A percentile compares a stretch with the other conserved stretches of the same genome.
Evolutionary conservation across 1,140 invertebrate species (phyloP).

Genomic region (Alviniconcha marisindica): DNA sequence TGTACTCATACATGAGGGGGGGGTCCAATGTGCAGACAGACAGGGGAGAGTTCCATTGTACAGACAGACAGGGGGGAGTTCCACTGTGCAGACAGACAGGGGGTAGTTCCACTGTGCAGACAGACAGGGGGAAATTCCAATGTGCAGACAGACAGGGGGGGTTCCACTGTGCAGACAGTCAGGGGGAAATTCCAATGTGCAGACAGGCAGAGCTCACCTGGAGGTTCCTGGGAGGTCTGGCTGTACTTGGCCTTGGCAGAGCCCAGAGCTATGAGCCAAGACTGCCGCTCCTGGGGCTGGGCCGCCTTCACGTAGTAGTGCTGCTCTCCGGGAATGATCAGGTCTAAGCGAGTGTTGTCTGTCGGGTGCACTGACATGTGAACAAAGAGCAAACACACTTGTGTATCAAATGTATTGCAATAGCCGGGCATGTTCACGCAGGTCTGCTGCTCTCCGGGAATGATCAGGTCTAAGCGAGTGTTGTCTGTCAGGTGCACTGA

Average conservation of each 20-base stretch:
- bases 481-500: slow-evolving; percentile 85
- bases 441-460: slow-evolving; percentile 89
- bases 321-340: slow-evolving; percentile 89
- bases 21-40: too few species aligned
- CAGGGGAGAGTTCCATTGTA: too few species aligned
- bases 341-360: slow-evolving; percentile 84
- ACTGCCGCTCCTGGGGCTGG: slow-evolving; percentile 85
- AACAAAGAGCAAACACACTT: neutral
- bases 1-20: too few species aligned
- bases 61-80: too few species aligned
- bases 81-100: too few species aligned
- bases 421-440: slow-evolving; percentile 82
- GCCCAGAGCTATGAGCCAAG: slow-evolving; percentile 88
- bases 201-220: too few species aligned
- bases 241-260: slow-evolving; percentile 82
- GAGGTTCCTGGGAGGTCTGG: slow-evolving; percentile 31
- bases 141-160: neutral
- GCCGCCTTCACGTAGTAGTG: slow-evolving; percentile 87
- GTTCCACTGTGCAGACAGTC: neutral
- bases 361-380: slow-evolving; percentile 81
- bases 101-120: too few species aligned
- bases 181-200: neutral
- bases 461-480: slow-evolving; percentile 85
- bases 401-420: too few species aligned
- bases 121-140: too few species aligned